Evolutionary conservation across 1,140 invertebrate genomes (phyloP).

Genomic region (Drosophila eugracilis): DNA sequence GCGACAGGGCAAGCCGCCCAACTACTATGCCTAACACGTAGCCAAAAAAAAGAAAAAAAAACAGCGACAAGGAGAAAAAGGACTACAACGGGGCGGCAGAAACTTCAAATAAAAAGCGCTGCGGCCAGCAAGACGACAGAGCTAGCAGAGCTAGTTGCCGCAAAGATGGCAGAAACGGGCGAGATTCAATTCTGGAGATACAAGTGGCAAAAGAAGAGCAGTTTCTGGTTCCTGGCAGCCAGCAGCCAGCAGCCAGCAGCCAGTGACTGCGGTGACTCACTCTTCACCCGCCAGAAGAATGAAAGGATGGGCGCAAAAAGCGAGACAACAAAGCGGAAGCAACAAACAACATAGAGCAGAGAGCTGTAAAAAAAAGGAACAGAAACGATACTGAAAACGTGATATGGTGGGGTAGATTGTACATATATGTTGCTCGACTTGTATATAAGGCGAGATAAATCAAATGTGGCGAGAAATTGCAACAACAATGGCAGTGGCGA

Average conservation of each 20-base stretch:
- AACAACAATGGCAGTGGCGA: conserved; percentile 61
- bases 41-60: conserved; percentile 12
- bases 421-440: conserved; percentile 38
- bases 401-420: conserved; percentile 59
- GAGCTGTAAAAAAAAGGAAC: conserved; percentile 18
- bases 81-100: conserved; percentile 25
- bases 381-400: conserved; percentile 42
- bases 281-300: conserved; percentile 34
- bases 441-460: conserved; percentile 81
- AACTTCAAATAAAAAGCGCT: conserved; percentile 72
- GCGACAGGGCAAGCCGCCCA: conserved; percentile 56
- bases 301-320: conserved; percentile 25
- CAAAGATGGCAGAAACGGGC: conserved; percentile 59
- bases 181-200: conserved; percentile 79
- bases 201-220: conserved; percentile 75
- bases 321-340: conserved; percentile 35
- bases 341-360: conserved; percentile 51
- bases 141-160: conserved; percentile 38
- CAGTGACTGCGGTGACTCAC: conserved; percentile 68
- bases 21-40: conserved; percentile 76
- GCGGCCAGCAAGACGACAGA: conserved; percentile 68
- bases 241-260: no score
- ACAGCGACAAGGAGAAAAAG: conserved; percentile 14
- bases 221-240: conserved; percentile 16
- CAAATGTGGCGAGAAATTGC: conserved; percentile 83